phyloP scores from a whole-genome alignment of 2,797 vertebrate genomes.

The Esox lucius region DNA sequence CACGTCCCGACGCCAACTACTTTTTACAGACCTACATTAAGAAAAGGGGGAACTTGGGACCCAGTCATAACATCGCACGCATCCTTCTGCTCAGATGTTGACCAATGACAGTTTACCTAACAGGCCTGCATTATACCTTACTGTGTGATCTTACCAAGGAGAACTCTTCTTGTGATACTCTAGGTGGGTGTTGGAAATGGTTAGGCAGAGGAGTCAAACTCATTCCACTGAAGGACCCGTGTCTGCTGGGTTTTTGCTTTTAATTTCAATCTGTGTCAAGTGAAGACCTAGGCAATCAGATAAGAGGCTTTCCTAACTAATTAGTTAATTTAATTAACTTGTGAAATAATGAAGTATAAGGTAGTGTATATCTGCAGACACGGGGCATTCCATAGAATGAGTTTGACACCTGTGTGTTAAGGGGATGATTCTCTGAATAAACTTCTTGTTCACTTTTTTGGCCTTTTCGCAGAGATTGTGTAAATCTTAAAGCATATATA shows the following conservation, averaged over 20 bases:
- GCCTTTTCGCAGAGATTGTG: background rate
- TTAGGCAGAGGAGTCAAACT: no score
- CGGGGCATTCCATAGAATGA: no score
- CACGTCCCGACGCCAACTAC: background rate
- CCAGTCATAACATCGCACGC: background rate
- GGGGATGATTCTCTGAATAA: constrained; percentile 14
- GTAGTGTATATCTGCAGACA: no score
- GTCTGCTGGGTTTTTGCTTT: no score
- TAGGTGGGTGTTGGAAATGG: background rate
- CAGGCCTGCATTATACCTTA: background rate
- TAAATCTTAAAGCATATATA: background rate
- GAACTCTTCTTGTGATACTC: background rate
- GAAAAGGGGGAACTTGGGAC: background rate
- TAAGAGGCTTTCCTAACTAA: no score
- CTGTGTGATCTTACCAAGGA: background rate
- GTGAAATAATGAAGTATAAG: no score
- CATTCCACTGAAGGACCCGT: no score
- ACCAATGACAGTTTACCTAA: background rate
- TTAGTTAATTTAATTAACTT: no score
- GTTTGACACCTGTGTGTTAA: background rate
- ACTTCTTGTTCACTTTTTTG: constrained; percentile 13
- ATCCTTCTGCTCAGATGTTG: background rate
- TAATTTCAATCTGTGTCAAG: no score
- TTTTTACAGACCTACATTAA: background rate
- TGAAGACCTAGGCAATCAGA: no score